Base-by-base conservation (phyloP, 2,888 invertebrate species). In the Melinaea marsaeus region DNA sequence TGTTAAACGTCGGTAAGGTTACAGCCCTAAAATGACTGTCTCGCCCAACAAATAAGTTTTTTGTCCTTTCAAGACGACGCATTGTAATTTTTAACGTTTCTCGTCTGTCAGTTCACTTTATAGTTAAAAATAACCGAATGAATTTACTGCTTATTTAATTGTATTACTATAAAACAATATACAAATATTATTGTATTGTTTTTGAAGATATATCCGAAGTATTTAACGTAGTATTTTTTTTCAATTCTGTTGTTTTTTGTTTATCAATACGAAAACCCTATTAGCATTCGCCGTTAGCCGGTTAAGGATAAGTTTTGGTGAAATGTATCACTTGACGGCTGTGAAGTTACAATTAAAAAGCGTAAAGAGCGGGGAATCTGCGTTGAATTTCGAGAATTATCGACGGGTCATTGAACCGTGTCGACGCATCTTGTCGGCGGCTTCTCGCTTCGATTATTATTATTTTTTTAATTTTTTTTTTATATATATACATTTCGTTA, bases 361-460 rank as follows among this genome's bases (percentile, higher is more conserved):
- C 88, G 87, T 88, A 87, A 89, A 88, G 86, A 86, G 81, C 85
- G 82, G 78, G 83, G 85, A 90, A 86, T 88, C 86, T 83, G 79
- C 84, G 78, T 83, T 80, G 84, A 85, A 88, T 90, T 90, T 89
- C 88, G 85, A 89, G 89, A 89, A 89, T 88, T 90, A 89, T 89
- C 88, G 86, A 82, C 84, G 87, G 89, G 89, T 90, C 88, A 80
- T 80, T 81, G 90, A 85, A 83, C 89, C 80, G 74, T 80, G 85
- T 84, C 85, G 85, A 88, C 89, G 87, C 85, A 87, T 86, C 88
- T 84, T 80, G 84, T 83, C 85, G 85, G 82, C 82, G 83, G 80
- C 84, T 84, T 83, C 73, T 81, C 81, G 80, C 75, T 70, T 78
- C 73, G 74, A 79, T 83, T 22, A 22, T 22, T 22, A 22, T 22